Evolutionary conservation across 2,113 vertebrate species (phyloP).

Genomic region (Prionailurus viverrinus): DNA sequence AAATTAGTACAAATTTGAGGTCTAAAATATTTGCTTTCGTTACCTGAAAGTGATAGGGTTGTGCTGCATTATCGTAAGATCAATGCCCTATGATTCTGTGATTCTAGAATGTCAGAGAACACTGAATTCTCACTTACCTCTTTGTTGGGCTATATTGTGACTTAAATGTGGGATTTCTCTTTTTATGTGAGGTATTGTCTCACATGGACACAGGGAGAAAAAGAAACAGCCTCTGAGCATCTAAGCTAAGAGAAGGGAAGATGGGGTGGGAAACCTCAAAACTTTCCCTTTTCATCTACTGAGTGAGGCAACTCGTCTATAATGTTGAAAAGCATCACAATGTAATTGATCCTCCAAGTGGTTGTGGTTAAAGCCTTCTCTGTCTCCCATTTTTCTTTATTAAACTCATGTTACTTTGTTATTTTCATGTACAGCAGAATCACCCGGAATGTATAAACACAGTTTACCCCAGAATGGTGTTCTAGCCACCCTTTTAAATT

Average conservation of each 20-base stretch:
- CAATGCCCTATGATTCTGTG: background rate
- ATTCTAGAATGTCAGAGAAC: background rate
- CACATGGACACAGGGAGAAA: too few relatives aligned
- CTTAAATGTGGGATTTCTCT: background rate
- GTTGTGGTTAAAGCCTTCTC: background rate
- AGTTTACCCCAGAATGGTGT: background rate
- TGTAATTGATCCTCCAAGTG: background rate
- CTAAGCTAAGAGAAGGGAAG: background rate
- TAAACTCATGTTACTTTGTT: constrained; percentile 24
- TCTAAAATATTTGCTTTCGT: background rate
- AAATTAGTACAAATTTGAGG: background rate
- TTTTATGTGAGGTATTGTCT: background rate
- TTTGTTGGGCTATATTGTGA: background rate
- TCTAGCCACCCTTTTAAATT: background rate
- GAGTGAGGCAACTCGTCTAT: background rate
- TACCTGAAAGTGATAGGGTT: background rate
- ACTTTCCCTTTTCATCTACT: background rate
- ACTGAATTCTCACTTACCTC: background rate
- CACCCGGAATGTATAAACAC: background rate
- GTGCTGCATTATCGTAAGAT: background rate
- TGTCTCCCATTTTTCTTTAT: background rate
- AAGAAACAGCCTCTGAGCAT: background rate
- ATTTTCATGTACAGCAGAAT: background rate
- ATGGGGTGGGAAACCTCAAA: background rate
- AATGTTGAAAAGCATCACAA: constrained; percentile 47